Conservation (phyloP, 2,113 vertebrate species). For the Trachemys scripta region DNA sequence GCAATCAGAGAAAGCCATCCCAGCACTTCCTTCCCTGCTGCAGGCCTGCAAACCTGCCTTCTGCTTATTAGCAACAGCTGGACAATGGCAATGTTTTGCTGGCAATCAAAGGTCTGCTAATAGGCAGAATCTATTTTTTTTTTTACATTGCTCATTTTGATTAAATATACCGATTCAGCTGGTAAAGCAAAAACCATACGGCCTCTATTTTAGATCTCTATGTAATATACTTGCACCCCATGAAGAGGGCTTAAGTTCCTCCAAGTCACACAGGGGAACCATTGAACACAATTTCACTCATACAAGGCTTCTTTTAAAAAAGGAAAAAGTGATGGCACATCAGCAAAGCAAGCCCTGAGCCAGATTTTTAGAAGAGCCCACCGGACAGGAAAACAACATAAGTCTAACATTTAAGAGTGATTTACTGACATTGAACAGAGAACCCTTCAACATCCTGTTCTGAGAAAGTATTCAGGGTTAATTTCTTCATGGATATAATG, state of each 20-base stretch:
- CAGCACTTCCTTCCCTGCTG: background rate
- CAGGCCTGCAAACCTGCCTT: background rate
- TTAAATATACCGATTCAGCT: slow-evolving; percentile 15
- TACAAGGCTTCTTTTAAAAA: background rate
- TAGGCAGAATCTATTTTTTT: background rate
- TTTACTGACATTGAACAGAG: background rate
- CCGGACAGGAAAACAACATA: background rate
- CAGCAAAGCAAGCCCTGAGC: background rate
- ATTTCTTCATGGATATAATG: slow-evolving; percentile 55
- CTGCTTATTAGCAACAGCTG: background rate
- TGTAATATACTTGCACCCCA: background rate
- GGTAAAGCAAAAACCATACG: slow-evolving; percentile 17
- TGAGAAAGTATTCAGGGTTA: slow-evolving; percentile 56
- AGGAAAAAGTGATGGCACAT: background rate
- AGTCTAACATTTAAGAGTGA: background rate
- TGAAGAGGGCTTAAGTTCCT: background rate
- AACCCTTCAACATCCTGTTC: background rate
- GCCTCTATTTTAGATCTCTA: background rate
- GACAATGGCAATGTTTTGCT: background rate
- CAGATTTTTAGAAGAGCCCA: slow-evolving; percentile 9
- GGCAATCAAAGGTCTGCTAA: background rate
- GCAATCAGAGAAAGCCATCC: background rate
- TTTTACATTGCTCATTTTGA: background rate
- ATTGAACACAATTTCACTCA: background rate
- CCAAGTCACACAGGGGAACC: background rate